phyloP scores from a whole-genome alignment of 1,140 invertebrate genomes.

The Schlechtendalia chinensis region DNA sequence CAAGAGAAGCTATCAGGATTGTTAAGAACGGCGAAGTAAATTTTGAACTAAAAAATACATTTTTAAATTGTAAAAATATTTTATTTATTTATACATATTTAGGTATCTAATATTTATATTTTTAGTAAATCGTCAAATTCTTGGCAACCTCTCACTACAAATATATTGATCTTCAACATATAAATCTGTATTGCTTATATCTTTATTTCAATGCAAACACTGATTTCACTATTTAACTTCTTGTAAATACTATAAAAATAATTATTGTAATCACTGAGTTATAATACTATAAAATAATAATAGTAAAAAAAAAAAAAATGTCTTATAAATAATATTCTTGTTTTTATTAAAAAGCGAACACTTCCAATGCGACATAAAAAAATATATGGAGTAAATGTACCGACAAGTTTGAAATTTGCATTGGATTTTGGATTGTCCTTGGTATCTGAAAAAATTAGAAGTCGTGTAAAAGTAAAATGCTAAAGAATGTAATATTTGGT shows the following conservation, averaged over 20 bases:
- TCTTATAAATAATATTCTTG: not conserved
- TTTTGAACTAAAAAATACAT: not conserved
- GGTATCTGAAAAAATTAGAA: constrained; percentile 78
- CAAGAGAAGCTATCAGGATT: constrained; percentile 72
- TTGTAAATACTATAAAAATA: not conserved
- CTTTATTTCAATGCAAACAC: not conserved
- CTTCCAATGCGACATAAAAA: constrained; percentile 82
- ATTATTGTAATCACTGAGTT: not conserved
- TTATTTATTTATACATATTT: constrained; percentile 1
- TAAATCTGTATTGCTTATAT: not conserved
- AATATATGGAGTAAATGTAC: constrained; percentile 75
- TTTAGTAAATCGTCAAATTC: not conserved
- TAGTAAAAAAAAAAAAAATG: not conserved
- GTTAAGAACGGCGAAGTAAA: constrained; percentile 75
- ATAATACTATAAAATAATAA: constrained; percentile 14
- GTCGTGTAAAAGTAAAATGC: constrained; percentile 63
- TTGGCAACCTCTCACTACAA: not conserved
- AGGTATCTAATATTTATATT: not conserved
- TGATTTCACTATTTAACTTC: not conserved
- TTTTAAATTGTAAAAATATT: constrained; percentile 17
- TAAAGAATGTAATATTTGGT: not conserved
- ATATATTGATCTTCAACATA: not conserved
- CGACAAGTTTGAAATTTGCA: constrained; percentile 73
- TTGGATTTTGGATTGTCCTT: constrained; percentile 77
- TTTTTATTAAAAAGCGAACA: constrained; percentile 63